These are phyloP conservation scores for Hippoglossus hippoglossus DNA, from an alignment of 2,797 vertebrate genomes.

Conservation along the genomic window DNA sequence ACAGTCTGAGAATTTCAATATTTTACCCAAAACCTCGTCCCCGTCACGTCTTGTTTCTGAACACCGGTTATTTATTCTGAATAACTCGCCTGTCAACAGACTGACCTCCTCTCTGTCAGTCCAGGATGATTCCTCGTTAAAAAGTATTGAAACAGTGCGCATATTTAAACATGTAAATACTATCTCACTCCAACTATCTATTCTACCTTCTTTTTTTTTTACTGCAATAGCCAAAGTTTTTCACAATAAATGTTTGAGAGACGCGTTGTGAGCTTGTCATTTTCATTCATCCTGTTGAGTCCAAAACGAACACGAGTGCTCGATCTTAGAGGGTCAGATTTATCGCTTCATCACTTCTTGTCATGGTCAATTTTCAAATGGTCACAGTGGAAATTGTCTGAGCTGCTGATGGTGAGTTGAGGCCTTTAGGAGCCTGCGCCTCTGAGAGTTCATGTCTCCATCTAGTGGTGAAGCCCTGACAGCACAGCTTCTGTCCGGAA, in stretches of 20 bases:
- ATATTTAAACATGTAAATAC: constrained; percentile 71
- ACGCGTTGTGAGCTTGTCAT: constrained; percentile 39
- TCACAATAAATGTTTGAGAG: constrained; percentile 74
- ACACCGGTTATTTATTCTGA: constrained; percentile 23
- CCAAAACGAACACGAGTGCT: neutral
- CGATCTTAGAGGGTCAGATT: no score
- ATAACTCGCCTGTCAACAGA: constrained; percentile 12
- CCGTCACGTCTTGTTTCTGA: constrained; percentile 1
- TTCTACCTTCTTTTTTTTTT: constrained; percentile 43
- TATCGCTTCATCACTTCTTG: neutral
- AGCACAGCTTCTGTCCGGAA: constrained; percentile 30
- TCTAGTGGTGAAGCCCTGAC: constrained; percentile 81
- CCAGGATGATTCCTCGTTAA: neutral
- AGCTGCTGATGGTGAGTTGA: neutral
- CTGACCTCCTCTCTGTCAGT: constrained; percentile 21
- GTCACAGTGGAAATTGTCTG: neutral
- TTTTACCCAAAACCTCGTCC: neutral
- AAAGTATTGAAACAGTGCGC: constrained; percentile 8
- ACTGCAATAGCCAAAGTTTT: constrained; percentile 65
- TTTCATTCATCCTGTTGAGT: constrained; percentile 79
- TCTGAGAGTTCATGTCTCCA: constrained; percentile 82
- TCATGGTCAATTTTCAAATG: neutral
- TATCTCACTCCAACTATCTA: constrained; percentile 54
- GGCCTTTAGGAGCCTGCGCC: constrained; percentile 58
- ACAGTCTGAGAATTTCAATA: constrained; percentile 2